These are phyloP conservation scores for Pomatorhinus ruficollis DNA, from an alignment of 2,113 vertebrate species.

Conservation along the genomic window DNA sequence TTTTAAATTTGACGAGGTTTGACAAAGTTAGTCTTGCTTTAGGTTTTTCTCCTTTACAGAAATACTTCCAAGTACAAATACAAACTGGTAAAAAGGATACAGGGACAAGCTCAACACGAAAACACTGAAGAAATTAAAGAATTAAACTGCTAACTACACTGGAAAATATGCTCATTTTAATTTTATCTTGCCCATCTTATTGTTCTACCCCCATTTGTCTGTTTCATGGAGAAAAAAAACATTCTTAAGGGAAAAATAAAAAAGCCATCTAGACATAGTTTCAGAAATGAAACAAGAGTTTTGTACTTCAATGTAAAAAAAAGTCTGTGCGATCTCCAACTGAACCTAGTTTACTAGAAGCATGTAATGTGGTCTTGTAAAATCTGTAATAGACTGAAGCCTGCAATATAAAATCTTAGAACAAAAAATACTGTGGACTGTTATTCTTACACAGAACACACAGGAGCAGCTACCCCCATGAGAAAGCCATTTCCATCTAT, in stretches of 20 bases:
- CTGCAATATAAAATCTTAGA: neutral
- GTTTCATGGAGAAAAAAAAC: neutral
- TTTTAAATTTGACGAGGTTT: neutral
- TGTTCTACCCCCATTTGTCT: neutral
- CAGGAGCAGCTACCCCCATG: neutral
- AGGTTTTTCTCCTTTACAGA: neutral
- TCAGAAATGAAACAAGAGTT: neutral
- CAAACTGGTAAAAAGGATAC: neutral
- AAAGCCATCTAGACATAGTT: neutral
- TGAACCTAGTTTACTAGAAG: neutral
- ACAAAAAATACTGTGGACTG: neutral
- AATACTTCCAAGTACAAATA: neutral
- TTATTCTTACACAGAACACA: neutral
- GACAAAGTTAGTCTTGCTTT: neutral
- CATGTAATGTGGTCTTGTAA: neutral
- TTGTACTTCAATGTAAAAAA: neutral
- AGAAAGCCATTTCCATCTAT: neutral
- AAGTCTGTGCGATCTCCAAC: neutral
- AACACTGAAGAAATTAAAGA: neutral
- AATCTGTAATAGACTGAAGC: neutral
- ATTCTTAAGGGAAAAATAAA: neutral
- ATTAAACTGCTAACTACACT: neutral
- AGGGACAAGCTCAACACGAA: neutral
- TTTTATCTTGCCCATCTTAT: neutral
- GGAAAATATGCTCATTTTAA: neutral